Conservation (phyloP, 2,888 invertebrate species). For the Exocentrus adspersus region DNA sequence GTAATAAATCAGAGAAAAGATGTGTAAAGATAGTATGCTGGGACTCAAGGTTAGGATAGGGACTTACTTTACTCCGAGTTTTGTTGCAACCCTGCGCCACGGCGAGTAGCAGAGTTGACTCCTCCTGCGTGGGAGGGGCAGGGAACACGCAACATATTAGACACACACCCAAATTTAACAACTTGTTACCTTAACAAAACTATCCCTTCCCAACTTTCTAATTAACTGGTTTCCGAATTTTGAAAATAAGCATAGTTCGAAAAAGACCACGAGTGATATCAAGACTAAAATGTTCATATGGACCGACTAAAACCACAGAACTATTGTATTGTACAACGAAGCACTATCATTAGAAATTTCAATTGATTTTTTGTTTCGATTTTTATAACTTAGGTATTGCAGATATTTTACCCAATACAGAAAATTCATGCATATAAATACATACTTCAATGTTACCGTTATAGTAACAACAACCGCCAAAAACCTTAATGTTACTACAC, state of each 20-base stretch:
- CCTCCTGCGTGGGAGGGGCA: slow-evolving; percentile 65
- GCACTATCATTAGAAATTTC: no score
- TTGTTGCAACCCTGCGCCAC: slow-evolving; percentile 94
- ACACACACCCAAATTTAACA: slow-evolving; percentile 57
- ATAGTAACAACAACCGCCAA: no score
- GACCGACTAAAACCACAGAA: no score
- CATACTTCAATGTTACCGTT: no score
- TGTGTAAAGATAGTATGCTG: slow-evolving; percentile 37
- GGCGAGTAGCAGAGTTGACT: slow-evolving; percentile 87
- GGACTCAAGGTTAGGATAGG: slow-evolving; percentile 58
- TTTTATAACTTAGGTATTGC: no score
- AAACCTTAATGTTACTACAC: no score
- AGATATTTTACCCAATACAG: no score
- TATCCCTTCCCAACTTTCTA: slow-evolving; percentile 12
- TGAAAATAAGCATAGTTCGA: not conserved
- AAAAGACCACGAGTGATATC: not conserved
- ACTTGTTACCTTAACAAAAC: slow-evolving; percentile 33
- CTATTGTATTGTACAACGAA: not conserved
- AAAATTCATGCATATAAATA: no score
- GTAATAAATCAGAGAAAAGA: slow-evolving; percentile 40
- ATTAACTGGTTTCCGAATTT: not conserved
- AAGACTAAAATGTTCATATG: no score
- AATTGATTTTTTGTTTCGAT: no score
- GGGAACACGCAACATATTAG: slow-evolving; percentile 66
- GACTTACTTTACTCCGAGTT: slow-evolving; percentile 96